Conservation (phyloP, 1,140 invertebrate genomes). For the Pseudomyrmex pallidus region DNA sequence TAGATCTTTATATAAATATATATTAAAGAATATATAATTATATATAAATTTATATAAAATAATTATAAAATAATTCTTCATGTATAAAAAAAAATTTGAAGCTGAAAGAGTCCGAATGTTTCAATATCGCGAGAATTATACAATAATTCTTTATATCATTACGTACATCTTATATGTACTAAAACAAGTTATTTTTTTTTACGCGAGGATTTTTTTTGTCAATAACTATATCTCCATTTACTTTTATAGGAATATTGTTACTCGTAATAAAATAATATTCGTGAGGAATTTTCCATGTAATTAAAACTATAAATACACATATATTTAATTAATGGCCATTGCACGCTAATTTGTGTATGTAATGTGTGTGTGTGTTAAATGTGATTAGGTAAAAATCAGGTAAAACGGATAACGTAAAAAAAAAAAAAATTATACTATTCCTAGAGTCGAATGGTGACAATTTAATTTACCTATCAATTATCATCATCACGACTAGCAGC, state of each 20-base stretch:
- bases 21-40: too few relatives aligned
- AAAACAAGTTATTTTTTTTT: constrained; percentile 19
- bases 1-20: too few relatives aligned
- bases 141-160: too few relatives aligned
- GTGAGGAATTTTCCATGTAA: constrained; percentile 65
- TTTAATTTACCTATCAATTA: too few relatives aligned
- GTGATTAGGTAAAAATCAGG: background rate
- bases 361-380: constrained; percentile 40
- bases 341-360: constrained; percentile 72
- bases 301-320: constrained; percentile 60
- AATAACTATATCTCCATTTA: background rate
- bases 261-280: constrained; percentile 17
- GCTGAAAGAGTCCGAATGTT: too few relatives aligned
- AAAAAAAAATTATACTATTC: constrained; percentile 20
- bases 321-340: constrained; percentile 74
- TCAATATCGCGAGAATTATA: too few relatives aligned
- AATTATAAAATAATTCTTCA: too few relatives aligned
- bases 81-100: too few relatives aligned
- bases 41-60: too few relatives aligned
- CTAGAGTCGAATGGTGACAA: constrained; percentile 5
- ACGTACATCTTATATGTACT: background rate
- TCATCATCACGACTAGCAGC: too few relatives aligned
- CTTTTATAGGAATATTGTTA: too few relatives aligned
- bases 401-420: constrained; percentile 16
- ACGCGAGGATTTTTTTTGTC: background rate